Evolutionary conservation across 2,113 vertebrate species (phyloP).

Genomic region (Piprites chloris): DNA sequence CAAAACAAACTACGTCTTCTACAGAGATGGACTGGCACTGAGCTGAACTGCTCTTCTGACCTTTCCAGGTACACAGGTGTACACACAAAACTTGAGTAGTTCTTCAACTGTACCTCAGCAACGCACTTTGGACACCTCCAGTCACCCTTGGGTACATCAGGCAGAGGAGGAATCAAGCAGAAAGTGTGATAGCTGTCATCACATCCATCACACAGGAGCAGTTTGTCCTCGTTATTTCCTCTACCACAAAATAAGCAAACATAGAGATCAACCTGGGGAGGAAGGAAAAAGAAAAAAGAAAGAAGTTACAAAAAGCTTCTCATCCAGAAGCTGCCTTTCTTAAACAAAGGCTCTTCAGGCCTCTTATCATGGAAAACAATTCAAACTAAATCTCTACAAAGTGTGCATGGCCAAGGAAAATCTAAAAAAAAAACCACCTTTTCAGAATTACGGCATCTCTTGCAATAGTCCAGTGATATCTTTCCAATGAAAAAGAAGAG

Average conservation of each 20-base stretch:
- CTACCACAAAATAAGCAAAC: constrained; percentile 94
- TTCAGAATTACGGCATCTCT: background rate
- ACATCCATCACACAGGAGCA: constrained; percentile 94
- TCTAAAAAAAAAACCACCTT: background rate
- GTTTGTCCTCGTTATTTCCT: constrained; percentile 92
- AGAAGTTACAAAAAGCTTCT: background rate
- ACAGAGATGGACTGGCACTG: rapidly evolving
- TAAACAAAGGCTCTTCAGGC: background rate
- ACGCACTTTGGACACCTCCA: constrained; percentile 98
- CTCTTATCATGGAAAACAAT: background rate
- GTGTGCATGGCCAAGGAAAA: background rate
- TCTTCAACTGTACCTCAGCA: constrained; percentile 83
- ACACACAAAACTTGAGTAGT: background rate
- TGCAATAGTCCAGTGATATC: background rate
- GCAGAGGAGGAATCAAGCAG: constrained; percentile 93
- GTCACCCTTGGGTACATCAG: constrained; percentile 95
- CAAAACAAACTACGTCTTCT: background rate
- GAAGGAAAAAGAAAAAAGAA: background rate
- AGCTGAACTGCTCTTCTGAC: background rate
- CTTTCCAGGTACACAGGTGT: background rate
- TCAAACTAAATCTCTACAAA: background rate
- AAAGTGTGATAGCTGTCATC: constrained; percentile 99
- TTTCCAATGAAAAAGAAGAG: background rate
- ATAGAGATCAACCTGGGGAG: constrained; percentile 89
- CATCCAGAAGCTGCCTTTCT: background rate